phyloP scores from a whole-genome alignment of 2,113 vertebrate genomes.

The Origma solitaria region DNA sequence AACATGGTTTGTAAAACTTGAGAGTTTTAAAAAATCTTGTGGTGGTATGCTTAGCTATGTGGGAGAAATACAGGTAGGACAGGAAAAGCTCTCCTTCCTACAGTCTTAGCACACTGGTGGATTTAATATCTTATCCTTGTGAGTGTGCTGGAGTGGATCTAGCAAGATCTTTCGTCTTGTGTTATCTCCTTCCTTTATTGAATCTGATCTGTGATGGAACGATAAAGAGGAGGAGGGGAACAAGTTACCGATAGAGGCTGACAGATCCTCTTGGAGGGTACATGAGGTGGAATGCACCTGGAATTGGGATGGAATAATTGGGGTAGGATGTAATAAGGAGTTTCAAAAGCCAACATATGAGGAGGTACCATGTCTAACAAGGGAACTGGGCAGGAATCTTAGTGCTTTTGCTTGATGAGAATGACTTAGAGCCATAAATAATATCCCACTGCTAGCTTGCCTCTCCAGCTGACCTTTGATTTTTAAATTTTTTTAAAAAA shows the following conservation, averaged over 20 bases:
- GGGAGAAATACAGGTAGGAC: background rate
- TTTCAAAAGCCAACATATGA: background rate
- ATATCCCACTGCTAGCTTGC: background rate
- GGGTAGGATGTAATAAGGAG: background rate
- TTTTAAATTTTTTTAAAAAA: background rate
- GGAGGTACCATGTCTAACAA: background rate
- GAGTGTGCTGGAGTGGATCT: background rate
- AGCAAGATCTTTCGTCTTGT: background rate
- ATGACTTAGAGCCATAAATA: background rate
- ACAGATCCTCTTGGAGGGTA: background rate
- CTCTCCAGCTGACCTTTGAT: background rate
- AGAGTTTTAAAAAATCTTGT: background rate
- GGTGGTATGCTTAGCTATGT: background rate
- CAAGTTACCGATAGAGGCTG: accelerated
- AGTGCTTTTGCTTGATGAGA: background rate
- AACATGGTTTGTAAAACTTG: background rate
- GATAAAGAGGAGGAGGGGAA: background rate
- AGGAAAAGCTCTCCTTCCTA: background rate
- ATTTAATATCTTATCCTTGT: background rate
- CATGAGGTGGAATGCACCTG: accelerated
- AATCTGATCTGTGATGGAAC: background rate
- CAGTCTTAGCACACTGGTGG: background rate
- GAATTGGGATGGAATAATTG: background rate
- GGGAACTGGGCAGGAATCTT: background rate
- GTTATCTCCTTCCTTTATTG: background rate